phyloP scores from a whole-genome alignment of 2,113 vertebrate species.

The Nycticryphes semicollaris region DNA sequence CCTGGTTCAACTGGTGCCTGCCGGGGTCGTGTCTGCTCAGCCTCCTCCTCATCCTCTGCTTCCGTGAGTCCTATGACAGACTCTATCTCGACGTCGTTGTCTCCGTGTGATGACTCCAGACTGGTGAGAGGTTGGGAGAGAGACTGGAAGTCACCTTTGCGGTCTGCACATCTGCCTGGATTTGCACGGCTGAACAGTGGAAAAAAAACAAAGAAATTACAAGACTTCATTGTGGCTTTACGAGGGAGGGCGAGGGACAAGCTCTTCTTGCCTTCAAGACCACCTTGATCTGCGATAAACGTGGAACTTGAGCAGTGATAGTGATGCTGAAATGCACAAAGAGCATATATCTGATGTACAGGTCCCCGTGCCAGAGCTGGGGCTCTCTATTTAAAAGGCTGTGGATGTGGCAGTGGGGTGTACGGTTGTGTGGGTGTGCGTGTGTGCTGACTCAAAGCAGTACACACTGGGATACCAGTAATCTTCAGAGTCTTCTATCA shows the following conservation, averaged over 20 bases:
- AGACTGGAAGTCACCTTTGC: conserved; percentile 41
- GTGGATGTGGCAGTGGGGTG: conserved; percentile 28
- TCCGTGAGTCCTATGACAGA: conserved; percentile 97
- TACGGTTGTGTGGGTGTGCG: background rate
- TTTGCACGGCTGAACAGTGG: conserved; percentile 48
- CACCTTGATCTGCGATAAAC: conserved; percentile 1
- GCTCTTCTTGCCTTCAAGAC: background rate
- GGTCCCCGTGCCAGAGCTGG: conserved; percentile 7
- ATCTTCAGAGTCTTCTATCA: conserved; percentile 34
- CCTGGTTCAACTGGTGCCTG: conserved; percentile 98
- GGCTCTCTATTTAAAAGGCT: conserved; percentile 45
- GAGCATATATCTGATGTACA: conserved; percentile 3
- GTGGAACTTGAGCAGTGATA: conserved; percentile 19
- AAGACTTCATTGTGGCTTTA: conserved; percentile 45
- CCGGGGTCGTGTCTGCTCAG: conserved; percentile 94
- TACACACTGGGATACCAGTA: background rate
- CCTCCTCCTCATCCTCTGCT: conserved; percentile 92
- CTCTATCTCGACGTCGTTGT: conserved; percentile 98
- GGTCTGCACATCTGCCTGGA: conserved; percentile 60
- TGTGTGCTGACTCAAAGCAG: conserved; percentile 18
- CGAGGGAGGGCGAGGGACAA: conserved; percentile 22
- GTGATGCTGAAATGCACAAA: conserved; percentile 11
- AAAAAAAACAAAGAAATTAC: conserved; percentile 39
- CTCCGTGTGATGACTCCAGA: conserved; percentile 78
- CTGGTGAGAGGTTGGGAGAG: conserved; percentile 35